These are phyloP conservation scores for Manduca sexta DNA, from an alignment of 1,140 invertebrate species.

Conservation along the genomic window DNA sequence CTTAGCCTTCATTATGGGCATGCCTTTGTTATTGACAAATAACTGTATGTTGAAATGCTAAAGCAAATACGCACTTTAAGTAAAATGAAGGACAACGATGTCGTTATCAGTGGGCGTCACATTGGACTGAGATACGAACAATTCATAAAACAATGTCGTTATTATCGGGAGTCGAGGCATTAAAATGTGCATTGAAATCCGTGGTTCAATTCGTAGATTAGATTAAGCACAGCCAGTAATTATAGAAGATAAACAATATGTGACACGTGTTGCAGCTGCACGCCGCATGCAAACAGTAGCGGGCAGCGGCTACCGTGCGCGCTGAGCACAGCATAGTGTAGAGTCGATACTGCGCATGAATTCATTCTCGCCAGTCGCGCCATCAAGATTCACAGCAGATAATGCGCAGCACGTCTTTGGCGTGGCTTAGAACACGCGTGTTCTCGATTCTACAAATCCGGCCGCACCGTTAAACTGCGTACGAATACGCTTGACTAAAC, in stretches of 20 bases:
- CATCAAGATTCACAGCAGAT: too few species aligned
- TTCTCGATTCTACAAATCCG: constrained; percentile 33
- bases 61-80: too few species aligned
- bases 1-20: too few species aligned
- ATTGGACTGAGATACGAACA: not conserved
- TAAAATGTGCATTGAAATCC: constrained; percentile 9
- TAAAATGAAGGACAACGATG: constrained; percentile 8
- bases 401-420: constrained; percentile 16
- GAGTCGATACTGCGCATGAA: too few species aligned
- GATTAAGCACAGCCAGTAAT: constrained; percentile 6
- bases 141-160: constrained; percentile 4
- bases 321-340: not conserved
- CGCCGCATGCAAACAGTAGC: not conserved
- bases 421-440: constrained; percentile 14
- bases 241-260: constrained; percentile 13
- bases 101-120: constrained; percentile 6
- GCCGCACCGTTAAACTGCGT: constrained; percentile 32
- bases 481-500: constrained; percentile 30
- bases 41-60: too few species aligned
- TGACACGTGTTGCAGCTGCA: constrained; percentile 8
- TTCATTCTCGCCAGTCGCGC: too few species aligned
- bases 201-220: constrained; percentile 11
- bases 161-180: constrained; percentile 8
- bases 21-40: too few species aligned
- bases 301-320: not conserved